phyloP scores from a whole-genome alignment of 2,113 vertebrate genomes.

The Grantiella picta region DNA sequence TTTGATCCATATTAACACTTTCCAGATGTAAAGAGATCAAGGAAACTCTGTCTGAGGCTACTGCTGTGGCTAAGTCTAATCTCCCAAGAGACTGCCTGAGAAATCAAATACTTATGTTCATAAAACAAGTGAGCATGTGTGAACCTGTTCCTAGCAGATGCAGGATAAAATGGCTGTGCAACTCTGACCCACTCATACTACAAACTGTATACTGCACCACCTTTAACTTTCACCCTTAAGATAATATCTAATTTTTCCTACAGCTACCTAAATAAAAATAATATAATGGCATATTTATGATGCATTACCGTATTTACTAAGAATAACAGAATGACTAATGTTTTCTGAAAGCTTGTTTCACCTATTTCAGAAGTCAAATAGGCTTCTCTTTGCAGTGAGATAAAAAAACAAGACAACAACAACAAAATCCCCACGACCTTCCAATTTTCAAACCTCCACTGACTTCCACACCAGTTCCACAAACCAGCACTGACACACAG shows the following conservation, averaged over 20 bases:
- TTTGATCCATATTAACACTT: constrained; percentile 23
- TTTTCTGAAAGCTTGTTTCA: not conserved
- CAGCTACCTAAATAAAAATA: not conserved
- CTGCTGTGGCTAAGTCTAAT: not conserved
- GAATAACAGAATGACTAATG: not conserved
- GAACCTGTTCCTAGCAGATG: not conserved
- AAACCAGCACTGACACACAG: not conserved
- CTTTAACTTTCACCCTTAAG: not conserved
- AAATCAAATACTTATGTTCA: constrained; percentile 10
- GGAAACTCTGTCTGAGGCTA: not conserved
- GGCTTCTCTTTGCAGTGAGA: not conserved
- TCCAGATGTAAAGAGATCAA: constrained; percentile 25
- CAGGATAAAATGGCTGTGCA: not conserved
- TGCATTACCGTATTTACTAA: not conserved
- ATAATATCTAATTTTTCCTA: not conserved
- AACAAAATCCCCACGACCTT: not conserved
- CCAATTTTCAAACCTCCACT: not conserved
- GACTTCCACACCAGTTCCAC: not conserved
- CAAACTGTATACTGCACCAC: not conserved
- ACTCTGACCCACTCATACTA: not conserved
- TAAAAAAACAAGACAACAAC: not conserved
- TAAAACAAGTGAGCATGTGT: not conserved
- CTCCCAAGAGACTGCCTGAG: not conserved
- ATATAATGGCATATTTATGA: not conserved
- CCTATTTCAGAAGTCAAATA: not conserved